These are phyloP conservation scores for Forbesichthys papilliferus DNA, from an alignment of 2,113 vertebrate genomes.

Conservation along the genomic window DNA sequence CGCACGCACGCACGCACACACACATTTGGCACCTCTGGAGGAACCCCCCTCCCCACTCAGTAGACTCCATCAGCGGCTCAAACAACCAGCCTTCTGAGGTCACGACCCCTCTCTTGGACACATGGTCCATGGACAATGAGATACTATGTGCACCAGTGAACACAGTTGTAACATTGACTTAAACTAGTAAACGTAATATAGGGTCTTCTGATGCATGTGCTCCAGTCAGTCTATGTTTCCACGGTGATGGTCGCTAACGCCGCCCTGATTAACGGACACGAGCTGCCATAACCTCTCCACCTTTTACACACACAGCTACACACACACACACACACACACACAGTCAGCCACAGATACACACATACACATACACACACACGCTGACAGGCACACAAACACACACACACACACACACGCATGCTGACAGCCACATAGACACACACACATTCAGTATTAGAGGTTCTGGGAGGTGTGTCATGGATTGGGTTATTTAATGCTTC, in stretches of 20 bases:
- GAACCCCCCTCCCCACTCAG: slow-evolving; percentile 93
- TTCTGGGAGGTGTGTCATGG: too few species aligned
- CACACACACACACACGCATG: neutral
- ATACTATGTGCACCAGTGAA: neutral
- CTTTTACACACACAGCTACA: slow-evolving; percentile 41
- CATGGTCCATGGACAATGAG: slow-evolving; percentile 25
- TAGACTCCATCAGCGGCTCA: slow-evolving; percentile 91
- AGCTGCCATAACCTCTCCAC: slow-evolving; percentile 89
- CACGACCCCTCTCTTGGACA: slow-evolving; percentile 87
- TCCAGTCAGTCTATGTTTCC: slow-evolving; percentile 94
- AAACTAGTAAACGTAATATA: neutral
- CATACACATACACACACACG: slow-evolving; percentile 18
- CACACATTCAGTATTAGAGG: neutral
- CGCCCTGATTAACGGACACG: slow-evolving; percentile 87
- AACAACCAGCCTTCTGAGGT: slow-evolving; percentile 96
- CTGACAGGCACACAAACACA: slow-evolving; percentile 17
- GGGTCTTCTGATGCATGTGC: slow-evolving; percentile 89
- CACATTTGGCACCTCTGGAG: slow-evolving; percentile 93
- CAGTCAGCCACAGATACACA: neutral
- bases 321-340: neutral
- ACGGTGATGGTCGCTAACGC: slow-evolving; percentile 92
- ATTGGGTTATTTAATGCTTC: too few species aligned
- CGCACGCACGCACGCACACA: slow-evolving; percentile 7
- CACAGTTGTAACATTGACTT: neutral
- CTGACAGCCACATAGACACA: too few species aligned